phyloP scores from a whole-genome alignment of 2,888 invertebrate species.

The Opisthograptis luteolata region DNA sequence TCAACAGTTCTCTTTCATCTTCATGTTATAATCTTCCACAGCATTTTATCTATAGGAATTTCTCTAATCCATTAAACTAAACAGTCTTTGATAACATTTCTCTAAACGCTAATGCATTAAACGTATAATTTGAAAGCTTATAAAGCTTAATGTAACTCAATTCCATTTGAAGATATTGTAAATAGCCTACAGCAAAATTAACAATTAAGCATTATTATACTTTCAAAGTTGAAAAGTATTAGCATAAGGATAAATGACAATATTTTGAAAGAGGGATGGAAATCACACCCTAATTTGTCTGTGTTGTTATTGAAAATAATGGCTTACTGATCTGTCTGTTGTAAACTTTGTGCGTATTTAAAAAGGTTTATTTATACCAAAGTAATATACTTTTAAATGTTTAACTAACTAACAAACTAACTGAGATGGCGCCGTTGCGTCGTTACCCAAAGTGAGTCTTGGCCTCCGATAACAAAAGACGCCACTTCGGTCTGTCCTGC shows the following conservation, averaged over 20 bases:
- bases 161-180: constrained; percentile 34
- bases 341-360: not conserved
- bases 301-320: constrained; percentile 34
- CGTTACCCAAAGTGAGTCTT: too few relatives aligned
- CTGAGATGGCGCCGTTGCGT: too few relatives aligned
- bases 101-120: constrained; percentile 30
- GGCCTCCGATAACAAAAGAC: too few relatives aligned
- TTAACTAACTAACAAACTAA: too few relatives aligned
- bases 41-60: constrained; percentile 4
- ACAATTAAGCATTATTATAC: constrained; percentile 58
- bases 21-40: too few relatives aligned
- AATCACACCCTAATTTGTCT: constrained; percentile 41
- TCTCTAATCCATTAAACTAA: constrained; percentile 7
- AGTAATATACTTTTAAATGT: too few relatives aligned
- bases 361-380: not conserved
- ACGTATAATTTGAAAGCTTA: constrained; percentile 24
- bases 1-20: not conserved
- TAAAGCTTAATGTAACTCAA: constrained; percentile 27
- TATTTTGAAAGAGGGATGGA: constrained; percentile 46
- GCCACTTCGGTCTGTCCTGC: too few relatives aligned
- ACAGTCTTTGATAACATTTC: constrained; percentile 28
- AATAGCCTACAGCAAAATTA: constrained; percentile 51
- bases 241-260: constrained; percentile 56
- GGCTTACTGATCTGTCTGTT: constrained; percentile 19
- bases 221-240: constrained; percentile 47